Conservation (phyloP, 2,888 invertebrate species). For the Steinernema scapterisci region DNA sequence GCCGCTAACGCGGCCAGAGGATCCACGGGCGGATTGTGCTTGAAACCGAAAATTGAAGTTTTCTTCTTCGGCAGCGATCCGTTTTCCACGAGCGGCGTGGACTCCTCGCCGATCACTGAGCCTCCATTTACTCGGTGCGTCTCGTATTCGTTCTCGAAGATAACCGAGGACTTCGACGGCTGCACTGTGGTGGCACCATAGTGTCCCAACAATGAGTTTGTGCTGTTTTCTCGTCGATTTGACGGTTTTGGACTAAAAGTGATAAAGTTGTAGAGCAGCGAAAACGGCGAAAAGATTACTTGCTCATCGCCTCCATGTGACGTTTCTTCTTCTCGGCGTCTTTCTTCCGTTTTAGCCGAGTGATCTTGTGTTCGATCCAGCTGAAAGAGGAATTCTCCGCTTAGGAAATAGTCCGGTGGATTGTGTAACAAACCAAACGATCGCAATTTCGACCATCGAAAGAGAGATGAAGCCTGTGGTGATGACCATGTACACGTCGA, state of each 20-base stretch:
- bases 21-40: slow-evolving; percentile 33
- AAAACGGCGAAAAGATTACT: neutral
- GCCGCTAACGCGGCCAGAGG: slow-evolving; percentile 45
- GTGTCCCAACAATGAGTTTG: neutral
- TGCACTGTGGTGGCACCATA: neutral
- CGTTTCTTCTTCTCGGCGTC: slow-evolving; percentile 44
- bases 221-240: neutral
- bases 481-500: slow-evolving; percentile 62
- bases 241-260: neutral
- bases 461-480: slow-evolving; percentile 61
- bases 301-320: slow-evolving; percentile 43
- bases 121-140: slow-evolving; percentile 1
- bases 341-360: slow-evolving; percentile 37
- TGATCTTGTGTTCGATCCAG: slow-evolving; percentile 52
- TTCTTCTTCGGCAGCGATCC: slow-evolving; percentile 30
- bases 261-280: neutral
- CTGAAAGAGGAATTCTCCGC: slow-evolving; percentile 32
- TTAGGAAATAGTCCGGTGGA: neutral
- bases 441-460: slow-evolving; percentile 64
- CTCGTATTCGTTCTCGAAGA: slow-evolving; percentile 30
- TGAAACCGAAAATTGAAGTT: neutral
- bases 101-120: neutral
- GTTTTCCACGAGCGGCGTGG: slow-evolving; percentile 23
- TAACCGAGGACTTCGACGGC: neutral
- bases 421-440: slow-evolving; percentile 49